Percentiles rank a stretch among this genome's conserved stretches.
phyloP scores from a whole-genome alignment of 2,113 vertebrate species.

The Leptosomus discolor region DNA sequence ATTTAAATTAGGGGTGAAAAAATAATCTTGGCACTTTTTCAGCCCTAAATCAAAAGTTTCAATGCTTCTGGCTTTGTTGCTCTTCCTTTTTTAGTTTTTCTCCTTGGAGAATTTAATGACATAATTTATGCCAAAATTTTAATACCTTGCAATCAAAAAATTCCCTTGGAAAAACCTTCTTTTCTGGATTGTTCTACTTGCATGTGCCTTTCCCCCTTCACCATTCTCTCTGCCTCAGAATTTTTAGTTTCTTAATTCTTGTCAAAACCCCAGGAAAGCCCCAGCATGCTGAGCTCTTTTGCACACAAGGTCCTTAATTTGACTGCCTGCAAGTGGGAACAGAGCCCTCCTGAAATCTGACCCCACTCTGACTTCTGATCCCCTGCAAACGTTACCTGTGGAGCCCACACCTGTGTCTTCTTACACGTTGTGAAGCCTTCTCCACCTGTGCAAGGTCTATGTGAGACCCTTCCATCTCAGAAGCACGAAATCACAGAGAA shows the following conservation, averaged over 20 bases:
- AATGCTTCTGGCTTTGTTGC: background rate
- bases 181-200: background rate
- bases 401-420: background rate
- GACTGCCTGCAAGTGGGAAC: background rate
- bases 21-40: background rate
- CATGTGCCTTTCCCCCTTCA: rapidly evolving
- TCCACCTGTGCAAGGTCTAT: background rate
- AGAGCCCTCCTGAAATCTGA: background rate
- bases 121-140: background rate
- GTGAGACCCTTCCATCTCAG: background rate
- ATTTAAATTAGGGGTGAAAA: background rate
- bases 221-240: background rate
- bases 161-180: background rate
- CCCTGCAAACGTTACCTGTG: background rate
- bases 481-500: background rate
- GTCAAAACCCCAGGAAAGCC: background rate
- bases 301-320: background rate
- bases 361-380: background rate
- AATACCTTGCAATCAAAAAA: background rate
- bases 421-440: background rate
- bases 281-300: background rate
- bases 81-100: background rate
- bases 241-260: background rate
- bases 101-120: background rate
- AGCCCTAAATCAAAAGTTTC: background rate